Base-by-base conservation (phyloP, 2,797 vertebrate genomes). In the Peromyscus nudipes region DNA sequence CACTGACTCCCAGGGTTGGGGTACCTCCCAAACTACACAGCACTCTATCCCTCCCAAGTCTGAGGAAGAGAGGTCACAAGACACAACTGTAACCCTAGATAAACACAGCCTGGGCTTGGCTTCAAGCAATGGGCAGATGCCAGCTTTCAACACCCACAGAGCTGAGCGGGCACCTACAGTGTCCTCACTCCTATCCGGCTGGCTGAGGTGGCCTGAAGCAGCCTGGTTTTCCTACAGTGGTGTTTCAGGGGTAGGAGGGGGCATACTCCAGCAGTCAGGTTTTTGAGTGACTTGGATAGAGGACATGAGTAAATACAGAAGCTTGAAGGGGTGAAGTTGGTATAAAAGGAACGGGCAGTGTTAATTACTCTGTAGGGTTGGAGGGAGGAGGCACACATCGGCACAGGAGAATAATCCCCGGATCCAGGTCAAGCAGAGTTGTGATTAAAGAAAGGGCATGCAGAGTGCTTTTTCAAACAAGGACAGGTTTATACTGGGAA, bases 391-490 rank as follows among this genome's bases (percentile, higher is more conserved):
- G 95, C 97, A 40, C 81, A 13, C 31, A 88, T 52, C 94, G 97
- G 97, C 96, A 62, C 73, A 83, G 11, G 65, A 96, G 91, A 90
- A 75, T 60, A 91, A 91, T 19, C 81, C 95, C 87, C 73, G 57
- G 95, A 92, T 91, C 92, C 95, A 87, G 95, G 97, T 95, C 95
- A 97, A 87, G 96, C 97, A 94, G 88, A 97, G 92, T 85, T 34
- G 80, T 92, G 94, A 95, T 92, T 96, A 97, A 86, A 91, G 94
- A 93, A 84, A 97, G 95, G 92, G 84, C 98, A 98, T 97, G 97
- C 98, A 98, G 37, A 86, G 94, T 67, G 94, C 94, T 95, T 89
- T 92, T 95, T 94, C 92, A 96, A 96, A 95, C 89, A 85, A 73
- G 92, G 94, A 93, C 83, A 96, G 93, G 57, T 80, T 85, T 57